Base-by-base conservation (phyloP, 2,888 invertebrate genomes). In the Ormyrus labotus region DNA sequence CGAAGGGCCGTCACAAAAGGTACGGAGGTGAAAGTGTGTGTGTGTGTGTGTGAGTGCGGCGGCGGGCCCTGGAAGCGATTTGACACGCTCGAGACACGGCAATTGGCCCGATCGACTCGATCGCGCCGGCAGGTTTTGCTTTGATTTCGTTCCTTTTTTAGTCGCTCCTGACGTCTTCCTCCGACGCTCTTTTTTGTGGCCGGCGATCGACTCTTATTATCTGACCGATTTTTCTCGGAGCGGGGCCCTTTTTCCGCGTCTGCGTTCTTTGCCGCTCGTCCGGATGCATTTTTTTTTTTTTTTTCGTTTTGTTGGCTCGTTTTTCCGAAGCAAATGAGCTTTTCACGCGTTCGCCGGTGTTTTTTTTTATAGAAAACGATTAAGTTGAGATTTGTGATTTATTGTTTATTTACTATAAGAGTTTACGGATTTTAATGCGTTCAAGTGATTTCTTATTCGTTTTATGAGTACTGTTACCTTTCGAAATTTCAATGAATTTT, bases 71-170 rank as follows among this genome's bases (percentile, higher is more conserved):
- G 82, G 73, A 84, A 83, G 78, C 81, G 81, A 84, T 84, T 84
- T 68, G 83, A 83, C 81, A 78, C 83, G 82, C 82, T 83, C 73
- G 80, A 82, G 82, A 81, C 78, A 82, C 34, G 34, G 80, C 75
- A 70, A 77, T 77, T 71, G 78, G 78, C 34, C 64, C 50, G 69
- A 69, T 76, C 76, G 75, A 68, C 75, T 60, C 73, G 73, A 55
- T 51, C 65, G n/a, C 51, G 70, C 57, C 70, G 70, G 77, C 77
- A 69, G 61, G 55, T 67, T 78, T 67, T 19, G 61, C 73, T 63
- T 69, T 74, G 73, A 79, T 79, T 79, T 64, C 53, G 64, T 70
- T 53, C n/a, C 34, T 34, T 34, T 63, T 6, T 61, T 19, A 11
- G 11, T 61, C 51, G 0, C 53, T 53, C 61, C 13, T 65, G 71